Conservation (phyloP, 2,113 vertebrate species). For the Hypomesus transpacificus region DNA sequence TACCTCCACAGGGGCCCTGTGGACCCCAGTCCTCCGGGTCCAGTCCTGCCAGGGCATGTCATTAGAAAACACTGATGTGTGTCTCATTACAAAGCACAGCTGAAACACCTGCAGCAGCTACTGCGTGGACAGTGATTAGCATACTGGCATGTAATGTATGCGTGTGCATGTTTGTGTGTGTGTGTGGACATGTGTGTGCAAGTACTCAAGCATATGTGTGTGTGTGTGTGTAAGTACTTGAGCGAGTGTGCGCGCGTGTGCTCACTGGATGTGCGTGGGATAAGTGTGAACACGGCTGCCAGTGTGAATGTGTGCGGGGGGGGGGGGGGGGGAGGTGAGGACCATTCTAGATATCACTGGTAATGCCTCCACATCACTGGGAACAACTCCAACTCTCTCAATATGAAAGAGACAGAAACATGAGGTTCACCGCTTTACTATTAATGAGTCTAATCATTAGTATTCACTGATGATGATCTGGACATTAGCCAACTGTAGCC, state of each 20-base stretch:
- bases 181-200: background rate
- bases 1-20: too few relatives aligned
- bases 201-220: background rate
- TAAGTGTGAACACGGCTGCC: background rate
- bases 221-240: constrained; percentile 1
- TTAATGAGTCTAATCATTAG: background rate
- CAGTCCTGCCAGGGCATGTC: too few relatives aligned
- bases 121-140: too few relatives aligned
- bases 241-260: background rate
- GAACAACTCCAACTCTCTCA: too few relatives aligned
- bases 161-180: background rate
- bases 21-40: too few relatives aligned
- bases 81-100: too few relatives aligned
- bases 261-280: background rate
- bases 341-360: background rate
- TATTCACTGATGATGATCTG: background rate
- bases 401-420: background rate
- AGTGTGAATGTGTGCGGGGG: background rate
- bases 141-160: background rate
- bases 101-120: too few relatives aligned
- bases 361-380: background rate
- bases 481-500: background rate
- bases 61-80: too few relatives aligned
- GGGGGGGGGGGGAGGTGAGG: background rate
- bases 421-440: background rate